Evolutionary conservation across 1,140 invertebrate genomes (phyloP), one percentile per base, ranked within the genome.

Genomic region (Drosophila kurseongensis): DNA sequence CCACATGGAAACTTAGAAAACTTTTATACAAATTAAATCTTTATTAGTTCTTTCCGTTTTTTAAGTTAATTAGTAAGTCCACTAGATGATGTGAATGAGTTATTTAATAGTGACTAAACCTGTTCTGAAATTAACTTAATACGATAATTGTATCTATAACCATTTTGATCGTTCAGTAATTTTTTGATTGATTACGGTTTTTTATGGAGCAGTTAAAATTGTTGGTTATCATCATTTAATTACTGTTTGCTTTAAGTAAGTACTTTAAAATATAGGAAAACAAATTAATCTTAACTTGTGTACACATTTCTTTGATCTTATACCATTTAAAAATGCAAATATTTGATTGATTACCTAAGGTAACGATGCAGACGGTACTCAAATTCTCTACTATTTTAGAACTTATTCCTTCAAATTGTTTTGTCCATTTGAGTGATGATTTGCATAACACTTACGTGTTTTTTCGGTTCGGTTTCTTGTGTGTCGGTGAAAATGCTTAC

Each of bases 371-470:
- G 14, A 4, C 14, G 10, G 0, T 16, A 18, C 51, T 13, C 1
- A 40, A 54, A 16, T 36, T 35, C 9, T 36, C 16, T 27, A 42
- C 14, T 56, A 29, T 62, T 18, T 23, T 5, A 10, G 16, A 36
- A 23, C 27, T 9, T 8, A 13, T 12, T 12, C 16, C 16, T 8
- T 23, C 9, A 54, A 38, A 54, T 54, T 18, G 51, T 10, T 35
- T 9, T 42, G 18, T 47, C 10, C 35, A 59, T 42, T 74, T 54
- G 51, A 67, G 54, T 16, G 44, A 59, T 66, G 51, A 82, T 82
- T 81, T 81, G 67, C 73, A 76, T 81, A 75, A 75, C 45, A 42
- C 51, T 48, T 48, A 6, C 32, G 27, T 9, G 13, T 41, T 42
- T 55, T 62, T 54, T 40, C n/a, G 14, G 16, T 36, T 74, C 29